A percentile compares a stretch with the other conserved stretches of the same genome.
phyloP scores from a whole-genome alignment of 1,140 invertebrate genomes.

The Eufriesea mexicana region DNA sequence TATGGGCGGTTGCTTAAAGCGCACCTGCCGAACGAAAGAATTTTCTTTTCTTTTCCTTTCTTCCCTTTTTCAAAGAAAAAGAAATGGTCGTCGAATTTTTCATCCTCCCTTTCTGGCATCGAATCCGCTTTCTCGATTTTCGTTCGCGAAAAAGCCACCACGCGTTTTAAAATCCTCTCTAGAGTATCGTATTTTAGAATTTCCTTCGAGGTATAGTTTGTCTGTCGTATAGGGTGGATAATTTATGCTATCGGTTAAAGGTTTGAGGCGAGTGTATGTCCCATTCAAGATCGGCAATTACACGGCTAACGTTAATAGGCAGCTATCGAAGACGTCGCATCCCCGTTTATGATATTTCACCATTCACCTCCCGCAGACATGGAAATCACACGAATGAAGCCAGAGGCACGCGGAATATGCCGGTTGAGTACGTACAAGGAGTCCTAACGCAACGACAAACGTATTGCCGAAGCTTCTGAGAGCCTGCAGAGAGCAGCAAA shows the following conservation, averaged over 20 bases:
- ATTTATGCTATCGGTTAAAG: no score
- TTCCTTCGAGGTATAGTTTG: background rate
- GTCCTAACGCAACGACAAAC: conserved; percentile 26
- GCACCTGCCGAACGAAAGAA: background rate
- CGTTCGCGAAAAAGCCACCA: background rate
- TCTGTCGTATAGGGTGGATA: no score
- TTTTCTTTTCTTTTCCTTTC: background rate
- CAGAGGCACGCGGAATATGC: background rate
- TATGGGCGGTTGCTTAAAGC: conserved; percentile 18
- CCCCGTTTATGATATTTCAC: background rate
- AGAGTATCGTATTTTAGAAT: background rate
- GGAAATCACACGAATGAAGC: background rate
- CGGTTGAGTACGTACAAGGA: background rate
- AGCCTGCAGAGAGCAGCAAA: conserved; percentile 3
- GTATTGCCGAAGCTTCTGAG: conserved; percentile 1
- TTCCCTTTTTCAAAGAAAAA: no score
- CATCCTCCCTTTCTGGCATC: no score
- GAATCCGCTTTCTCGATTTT: background rate
- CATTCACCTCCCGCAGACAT: background rate
- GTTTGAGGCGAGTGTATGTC: no score
- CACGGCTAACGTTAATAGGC: background rate
- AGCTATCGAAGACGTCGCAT: background rate
- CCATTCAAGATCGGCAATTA: background rate
- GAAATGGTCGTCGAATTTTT: background rate
- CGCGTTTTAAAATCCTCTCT: no score